Conservation (phyloP, 2,113 vertebrate genomes). For the Thunnus thynnus region DNA sequence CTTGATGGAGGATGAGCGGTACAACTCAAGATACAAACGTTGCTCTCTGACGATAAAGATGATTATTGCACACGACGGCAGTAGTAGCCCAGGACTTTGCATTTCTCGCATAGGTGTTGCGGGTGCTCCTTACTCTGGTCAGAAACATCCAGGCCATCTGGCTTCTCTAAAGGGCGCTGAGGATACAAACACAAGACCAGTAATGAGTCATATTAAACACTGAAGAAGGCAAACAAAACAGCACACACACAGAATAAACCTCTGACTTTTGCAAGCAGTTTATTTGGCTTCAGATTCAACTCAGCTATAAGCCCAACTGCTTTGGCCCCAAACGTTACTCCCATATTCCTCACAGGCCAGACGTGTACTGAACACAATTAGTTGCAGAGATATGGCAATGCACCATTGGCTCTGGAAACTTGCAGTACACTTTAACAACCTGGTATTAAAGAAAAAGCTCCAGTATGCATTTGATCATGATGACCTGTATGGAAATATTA, state of each 20-base stretch:
- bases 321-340: conserved; percentile 20
- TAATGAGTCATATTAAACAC: conserved; percentile 48
- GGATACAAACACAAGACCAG: conserved; percentile 41
- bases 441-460: conserved; percentile 48
- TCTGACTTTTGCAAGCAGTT: conserved; percentile 40
- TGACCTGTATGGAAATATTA: conserved; percentile 68
- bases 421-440: conserved; percentile 44
- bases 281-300: conserved; percentile 36
- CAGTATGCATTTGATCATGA: conserved; percentile 51
- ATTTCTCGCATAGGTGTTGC: conserved; percentile 98
- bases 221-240: conserved; percentile 28
- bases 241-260: conserved; percentile 23
- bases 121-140: conserved; percentile 99
- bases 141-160: conserved; percentile 96
- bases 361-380: conserved; percentile 53
- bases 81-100: conserved; percentile 99
- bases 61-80: conserved; percentile 98
- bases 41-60: conserved; percentile 46
- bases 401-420: conserved; percentile 50
- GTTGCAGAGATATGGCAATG: conserved; percentile 68
- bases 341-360: conserved; percentile 40
- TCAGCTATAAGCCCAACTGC: conserved; percentile 21
- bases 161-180: conserved; percentile 98
- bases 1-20: conserved; percentile 36
- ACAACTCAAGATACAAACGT: conserved; percentile 36